These are phyloP conservation scores for Zapornia atra DNA, from an alignment of 2,113 vertebrate genomes.

Conservation along the genomic window DNA sequence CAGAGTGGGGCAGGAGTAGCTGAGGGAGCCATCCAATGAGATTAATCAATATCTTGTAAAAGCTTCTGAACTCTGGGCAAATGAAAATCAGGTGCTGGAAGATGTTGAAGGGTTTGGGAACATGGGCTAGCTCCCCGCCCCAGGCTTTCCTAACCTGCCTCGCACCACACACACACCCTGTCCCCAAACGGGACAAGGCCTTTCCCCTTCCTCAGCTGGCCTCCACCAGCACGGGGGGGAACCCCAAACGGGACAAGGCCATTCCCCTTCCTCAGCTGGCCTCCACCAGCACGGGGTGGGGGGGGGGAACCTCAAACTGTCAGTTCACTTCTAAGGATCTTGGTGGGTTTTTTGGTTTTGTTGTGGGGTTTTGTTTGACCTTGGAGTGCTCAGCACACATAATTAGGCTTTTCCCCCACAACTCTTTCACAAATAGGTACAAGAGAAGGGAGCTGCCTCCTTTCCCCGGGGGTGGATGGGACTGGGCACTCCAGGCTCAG, in stretches of 20 bases:
- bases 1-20: neutral
- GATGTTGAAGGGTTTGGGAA: neutral
- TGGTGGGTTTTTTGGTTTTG: neutral
- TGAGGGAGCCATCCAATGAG: neutral
- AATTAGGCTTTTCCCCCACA: neutral
- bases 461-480: neutral
- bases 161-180: fast-evolving
- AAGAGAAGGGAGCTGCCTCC: neutral
- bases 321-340: neutral
- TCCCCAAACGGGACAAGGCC: neutral
- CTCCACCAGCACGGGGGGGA: neutral
- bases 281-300: neutral
- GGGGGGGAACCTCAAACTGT: neutral
- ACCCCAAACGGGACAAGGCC: neutral
- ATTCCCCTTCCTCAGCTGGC: neutral
- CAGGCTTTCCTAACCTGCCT: neutral
- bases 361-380: neutral
- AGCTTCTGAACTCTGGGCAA: neutral
- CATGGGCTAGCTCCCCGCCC: fast-evolving
- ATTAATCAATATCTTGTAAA: neutral
- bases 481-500: slow-evolving; percentile 18
- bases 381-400: neutral
- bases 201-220: neutral
- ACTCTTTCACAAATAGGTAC: neutral
- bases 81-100: neutral